phyloP scores from a whole-genome alignment of 2,797 vertebrate species.

The Periparus ater region DNA sequence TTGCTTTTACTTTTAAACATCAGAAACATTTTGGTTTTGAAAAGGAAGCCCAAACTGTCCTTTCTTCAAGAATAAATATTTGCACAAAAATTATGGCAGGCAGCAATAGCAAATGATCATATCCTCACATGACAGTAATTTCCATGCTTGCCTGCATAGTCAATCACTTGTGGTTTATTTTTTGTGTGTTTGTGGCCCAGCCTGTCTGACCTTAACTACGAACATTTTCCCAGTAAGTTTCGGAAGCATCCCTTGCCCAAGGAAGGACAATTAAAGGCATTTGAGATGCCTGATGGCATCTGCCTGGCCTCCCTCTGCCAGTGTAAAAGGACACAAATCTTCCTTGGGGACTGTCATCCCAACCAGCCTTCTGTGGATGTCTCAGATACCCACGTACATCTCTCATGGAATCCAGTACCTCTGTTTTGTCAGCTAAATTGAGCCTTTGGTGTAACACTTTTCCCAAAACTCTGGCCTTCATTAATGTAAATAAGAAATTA shows the following conservation, averaged over 20 bases:
- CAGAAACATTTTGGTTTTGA: not conserved
- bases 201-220: not conserved
- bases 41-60: not conserved
- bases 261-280: not conserved
- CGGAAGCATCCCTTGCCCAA: not conserved
- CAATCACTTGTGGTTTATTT: not conserved
- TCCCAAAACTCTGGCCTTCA: not conserved
- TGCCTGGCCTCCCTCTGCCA: not conserved
- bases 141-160: not conserved
- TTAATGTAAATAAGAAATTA: not conserved
- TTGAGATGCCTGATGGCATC: not conserved
- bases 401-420: not conserved
- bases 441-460: not conserved
- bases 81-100: not conserved
- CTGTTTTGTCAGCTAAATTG: not conserved
- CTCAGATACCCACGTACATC: not conserved
- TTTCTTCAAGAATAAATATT: slow-evolving; percentile 30
- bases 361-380: not conserved
- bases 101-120: not conserved
- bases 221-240: not conserved
- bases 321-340: not conserved
- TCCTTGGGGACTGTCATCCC: not conserved
- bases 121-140: not conserved
- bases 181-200: not conserved
- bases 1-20: not conserved